A percentile compares a stretch with the other conserved stretches of the same genome.
These are phyloP conservation scores for Sesamia inferens DNA, from an alignment of 2,888 invertebrate species.

Conservation along the genomic window DNA sequence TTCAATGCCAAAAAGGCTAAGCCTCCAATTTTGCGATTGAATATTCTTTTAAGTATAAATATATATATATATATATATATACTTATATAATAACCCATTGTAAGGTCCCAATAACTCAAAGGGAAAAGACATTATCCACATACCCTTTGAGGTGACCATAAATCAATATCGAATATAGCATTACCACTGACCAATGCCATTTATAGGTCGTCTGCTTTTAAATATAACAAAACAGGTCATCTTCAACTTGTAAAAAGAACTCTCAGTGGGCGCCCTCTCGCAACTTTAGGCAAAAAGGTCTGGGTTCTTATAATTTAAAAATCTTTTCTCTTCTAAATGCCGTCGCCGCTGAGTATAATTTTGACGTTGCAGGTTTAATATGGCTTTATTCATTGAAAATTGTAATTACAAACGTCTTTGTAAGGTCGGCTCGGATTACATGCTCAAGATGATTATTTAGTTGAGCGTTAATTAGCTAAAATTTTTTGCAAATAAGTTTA, in stretches of 20 bases:
- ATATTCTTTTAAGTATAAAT: no score
- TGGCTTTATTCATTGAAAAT: conserved; percentile 58
- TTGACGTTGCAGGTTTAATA: conserved; percentile 65
- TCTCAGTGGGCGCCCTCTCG: conserved; percentile 44
- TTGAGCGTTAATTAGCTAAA: conserved; percentile 51
- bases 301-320: conserved; percentile 58
- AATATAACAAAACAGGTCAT: conserved; percentile 59
- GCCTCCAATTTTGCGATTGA: not conserved
- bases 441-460: conserved; percentile 47
- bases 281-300: conserved; percentile 54
- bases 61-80: no score
- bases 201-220: conserved; percentile 53
- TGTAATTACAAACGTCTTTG: conserved; percentile 64
- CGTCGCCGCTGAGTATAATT: conserved; percentile 53
- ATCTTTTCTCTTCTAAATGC: conserved; percentile 43
- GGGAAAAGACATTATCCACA: not conserved
- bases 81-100: not conserved
- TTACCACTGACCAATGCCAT: conserved; percentile 32
- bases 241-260: conserved; percentile 45
- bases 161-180: conserved; percentile 34
- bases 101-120: not conserved
- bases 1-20: not conserved
- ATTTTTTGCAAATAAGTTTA: conserved; percentile 31
- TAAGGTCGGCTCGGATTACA: conserved; percentile 56
- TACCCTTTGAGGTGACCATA: conserved; percentile 13